Conservation (phyloP, 1,140 invertebrate species). For the Cyclargus thomasi region DNA sequence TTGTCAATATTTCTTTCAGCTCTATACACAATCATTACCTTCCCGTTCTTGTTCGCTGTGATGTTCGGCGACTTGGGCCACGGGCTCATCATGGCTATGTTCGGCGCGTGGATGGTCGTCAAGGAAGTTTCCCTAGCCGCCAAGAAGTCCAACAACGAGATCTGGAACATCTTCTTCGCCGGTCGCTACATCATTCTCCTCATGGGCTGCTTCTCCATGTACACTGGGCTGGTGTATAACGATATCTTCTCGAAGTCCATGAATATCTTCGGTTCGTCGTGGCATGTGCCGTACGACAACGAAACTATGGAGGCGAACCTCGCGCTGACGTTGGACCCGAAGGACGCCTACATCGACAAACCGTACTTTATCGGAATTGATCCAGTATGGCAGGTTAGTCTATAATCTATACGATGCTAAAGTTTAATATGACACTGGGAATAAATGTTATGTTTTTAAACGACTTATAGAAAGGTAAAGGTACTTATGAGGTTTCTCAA, state of each 20-base stretch:
- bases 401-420: no score
- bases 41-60: slow-evolving; percentile 97
- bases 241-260: slow-evolving; percentile 97
- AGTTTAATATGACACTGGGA: no score
- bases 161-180: slow-evolving; percentile 97
- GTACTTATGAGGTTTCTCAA: no score
- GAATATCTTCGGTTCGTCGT: slow-evolving; percentile 94
- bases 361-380: slow-evolving; percentile 91
- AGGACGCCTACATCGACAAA: slow-evolving; percentile 67
- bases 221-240: slow-evolving; percentile 98
- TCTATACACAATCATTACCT: slow-evolving; percentile 96
- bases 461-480: no score
- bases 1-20: slow-evolving; percentile 76
- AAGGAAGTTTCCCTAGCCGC: slow-evolving; percentile 82
- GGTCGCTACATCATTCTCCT: slow-evolving; percentile 98
- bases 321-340: slow-evolving; percentile 82
- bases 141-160: slow-evolving; percentile 85
- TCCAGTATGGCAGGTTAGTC: slow-evolving; percentile 89
- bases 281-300: slow-evolving; percentile 79
- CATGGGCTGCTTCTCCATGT: slow-evolving; percentile 98
- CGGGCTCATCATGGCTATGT: slow-evolving; percentile 85
- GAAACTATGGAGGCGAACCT: slow-evolving; percentile 66
- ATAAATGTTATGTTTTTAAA: no score
- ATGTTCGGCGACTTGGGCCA: slow-evolving; percentile 99
- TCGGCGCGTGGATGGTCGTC: slow-evolving; percentile 85